Evolutionary conservation across 2,888 invertebrate genomes (phyloP).

Genomic region (Gisinianus flammeolus): DNA sequence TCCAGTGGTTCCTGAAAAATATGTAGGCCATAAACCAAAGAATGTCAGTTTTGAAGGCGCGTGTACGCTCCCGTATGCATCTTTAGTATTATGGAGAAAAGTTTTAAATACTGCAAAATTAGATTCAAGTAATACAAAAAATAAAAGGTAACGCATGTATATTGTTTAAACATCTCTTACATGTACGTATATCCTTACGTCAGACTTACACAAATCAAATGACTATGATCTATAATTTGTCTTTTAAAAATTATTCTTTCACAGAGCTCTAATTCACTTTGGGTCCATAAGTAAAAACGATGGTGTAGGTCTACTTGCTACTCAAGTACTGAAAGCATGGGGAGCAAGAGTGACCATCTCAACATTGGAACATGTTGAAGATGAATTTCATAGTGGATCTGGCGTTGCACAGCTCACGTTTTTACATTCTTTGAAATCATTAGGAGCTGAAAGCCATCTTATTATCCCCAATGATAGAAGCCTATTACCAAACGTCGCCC

Average conservation of each 20-base stretch:
- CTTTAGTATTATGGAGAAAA: constrained; percentile 65
- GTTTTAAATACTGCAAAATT: constrained; percentile 47
- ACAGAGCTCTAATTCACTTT: constrained; percentile 55
- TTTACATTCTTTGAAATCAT: constrained; percentile 55
- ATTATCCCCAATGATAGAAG: constrained; percentile 55
- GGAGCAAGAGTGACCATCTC: constrained; percentile 57
- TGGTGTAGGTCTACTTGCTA: constrained; percentile 56
- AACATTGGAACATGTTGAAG: constrained; percentile 50
- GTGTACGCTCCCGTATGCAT: constrained; percentile 69
- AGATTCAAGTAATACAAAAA: constrained; percentile 51
- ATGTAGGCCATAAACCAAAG: constrained; percentile 66
- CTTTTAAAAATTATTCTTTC: no score
- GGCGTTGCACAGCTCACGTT: constrained; percentile 58
- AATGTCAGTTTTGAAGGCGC: constrained; percentile 68
- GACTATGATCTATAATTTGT: no score
- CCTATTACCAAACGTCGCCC: constrained; percentile 55
- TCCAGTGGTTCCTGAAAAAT: constrained; percentile 53
- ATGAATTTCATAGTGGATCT: constrained; percentile 46
- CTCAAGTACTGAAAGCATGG: constrained; percentile 55
- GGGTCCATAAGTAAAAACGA: constrained; percentile 58
- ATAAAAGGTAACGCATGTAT: constrained; percentile 49
- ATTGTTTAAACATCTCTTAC: not conserved
- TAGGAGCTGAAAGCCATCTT: constrained; percentile 58
- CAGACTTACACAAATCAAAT: no score
- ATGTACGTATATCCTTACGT: no score